These are phyloP conservation scores for Pseudomyrmex flavicornis DNA, from an alignment of 1,140 invertebrate species.

Conservation along the genomic window DNA sequence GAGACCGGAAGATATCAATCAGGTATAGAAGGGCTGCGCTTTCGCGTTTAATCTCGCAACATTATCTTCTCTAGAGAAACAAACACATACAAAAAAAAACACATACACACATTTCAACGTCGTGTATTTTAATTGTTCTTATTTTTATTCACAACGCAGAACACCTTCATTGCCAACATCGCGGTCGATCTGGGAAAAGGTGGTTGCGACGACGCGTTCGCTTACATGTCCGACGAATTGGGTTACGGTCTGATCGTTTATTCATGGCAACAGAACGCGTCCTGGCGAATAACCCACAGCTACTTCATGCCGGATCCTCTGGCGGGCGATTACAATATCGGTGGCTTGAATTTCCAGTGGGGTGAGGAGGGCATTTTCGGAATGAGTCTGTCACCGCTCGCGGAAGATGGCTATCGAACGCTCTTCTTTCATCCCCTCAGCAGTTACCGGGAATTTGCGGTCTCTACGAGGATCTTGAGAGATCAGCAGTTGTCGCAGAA, in stretches of 20 bases:
- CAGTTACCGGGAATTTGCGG: slow-evolving; percentile 91
- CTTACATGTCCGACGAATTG: slow-evolving; percentile 93
- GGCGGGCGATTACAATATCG: slow-evolving; percentile 91
- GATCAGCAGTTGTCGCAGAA: slow-evolving; percentile 88
- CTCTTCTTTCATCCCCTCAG: slow-evolving; percentile 92
- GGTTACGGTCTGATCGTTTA: slow-evolving; percentile 93
- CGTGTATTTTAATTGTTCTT: not conserved
- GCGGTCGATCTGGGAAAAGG: slow-evolving; percentile 90
- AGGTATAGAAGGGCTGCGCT: slow-evolving; percentile 71
- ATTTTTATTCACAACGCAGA: slow-evolving; percentile 69
- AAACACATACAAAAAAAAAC: too few relatives aligned
- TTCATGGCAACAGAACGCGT: slow-evolving; percentile 90
- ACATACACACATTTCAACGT: too few relatives aligned
- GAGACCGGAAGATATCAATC: slow-evolving; percentile 89
- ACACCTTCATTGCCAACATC: slow-evolving; percentile 93
- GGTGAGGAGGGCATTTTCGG: slow-evolving; percentile 92
- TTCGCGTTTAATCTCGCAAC: not conserved
- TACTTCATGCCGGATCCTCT: slow-evolving; percentile 93
- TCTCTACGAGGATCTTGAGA: slow-evolving; percentile 90
- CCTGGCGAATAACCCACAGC: slow-evolving; percentile 91
- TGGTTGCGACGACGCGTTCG: slow-evolving; percentile 91
- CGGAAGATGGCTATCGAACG: slow-evolving; percentile 88
- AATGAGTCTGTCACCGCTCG: slow-evolving; percentile 89
- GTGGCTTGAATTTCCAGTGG: slow-evolving; percentile 93
- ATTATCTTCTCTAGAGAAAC: not conserved